A percentile compares a stretch with the other conserved stretches of the same genome.
Conservation (phyloP, 1,140 invertebrate genomes). For the Conus ventricosus region DNA sequence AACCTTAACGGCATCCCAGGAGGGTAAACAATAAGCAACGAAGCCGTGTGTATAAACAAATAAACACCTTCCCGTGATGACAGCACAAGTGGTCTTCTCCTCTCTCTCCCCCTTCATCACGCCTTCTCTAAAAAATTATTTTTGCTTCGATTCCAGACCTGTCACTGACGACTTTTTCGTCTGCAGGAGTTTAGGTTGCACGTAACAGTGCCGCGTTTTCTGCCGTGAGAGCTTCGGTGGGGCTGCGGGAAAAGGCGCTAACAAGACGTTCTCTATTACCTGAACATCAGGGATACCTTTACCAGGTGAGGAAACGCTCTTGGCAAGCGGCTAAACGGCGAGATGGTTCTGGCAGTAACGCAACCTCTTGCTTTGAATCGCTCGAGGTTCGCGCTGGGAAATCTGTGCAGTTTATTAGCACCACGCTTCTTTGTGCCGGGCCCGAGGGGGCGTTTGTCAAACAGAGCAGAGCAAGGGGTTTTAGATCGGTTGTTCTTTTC, state of each 20-base stretch:
- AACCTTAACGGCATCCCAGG: neutral
- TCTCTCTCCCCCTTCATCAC: neutral
- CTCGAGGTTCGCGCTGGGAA: too few species aligned
- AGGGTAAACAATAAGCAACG: neutral
- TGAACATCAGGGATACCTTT: neutral
- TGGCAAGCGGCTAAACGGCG: neutral
- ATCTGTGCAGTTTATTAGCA: too few species aligned
- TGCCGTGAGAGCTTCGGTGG: neutral
- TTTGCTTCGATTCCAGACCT: neutral
- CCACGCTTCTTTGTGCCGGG: too few species aligned
- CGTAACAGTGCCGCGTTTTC: too few species aligned
- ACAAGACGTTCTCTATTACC: neutral
- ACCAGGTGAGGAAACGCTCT: neutral
- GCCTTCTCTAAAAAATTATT: too few species aligned
- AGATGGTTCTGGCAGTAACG: neutral
- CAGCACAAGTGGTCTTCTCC: neutral
- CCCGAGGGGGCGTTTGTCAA: too few species aligned
- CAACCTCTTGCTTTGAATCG: too few species aligned
- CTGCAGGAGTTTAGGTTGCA: neutral
- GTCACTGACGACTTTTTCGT: slow-evolving; percentile 2
- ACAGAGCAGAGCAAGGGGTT: too few species aligned
- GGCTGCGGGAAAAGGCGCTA: neutral
- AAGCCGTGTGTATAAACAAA: neutral
- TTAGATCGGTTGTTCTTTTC: too few species aligned
- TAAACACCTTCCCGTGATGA: neutral